Percentiles rank a stretch among this genome's conserved stretches.
Conservation (phyloP, 2,113 vertebrate species). For the Origma solitaria region DNA sequence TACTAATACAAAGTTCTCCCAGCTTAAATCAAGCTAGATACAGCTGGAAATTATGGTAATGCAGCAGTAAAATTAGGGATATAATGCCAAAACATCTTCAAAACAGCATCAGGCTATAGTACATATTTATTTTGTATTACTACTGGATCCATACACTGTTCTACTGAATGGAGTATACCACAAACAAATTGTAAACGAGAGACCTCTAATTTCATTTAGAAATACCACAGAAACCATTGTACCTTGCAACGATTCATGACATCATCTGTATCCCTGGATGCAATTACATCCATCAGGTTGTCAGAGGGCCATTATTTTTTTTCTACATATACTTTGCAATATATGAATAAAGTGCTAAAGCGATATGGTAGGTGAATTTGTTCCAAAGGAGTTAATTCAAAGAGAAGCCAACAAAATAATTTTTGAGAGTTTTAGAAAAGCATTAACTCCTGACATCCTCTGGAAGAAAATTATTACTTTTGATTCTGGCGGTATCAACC, state of each 20-base stretch:
- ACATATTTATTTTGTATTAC: neutral
- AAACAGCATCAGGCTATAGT: neutral
- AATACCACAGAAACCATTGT: constrained; percentile 29
- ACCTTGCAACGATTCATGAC: neutral
- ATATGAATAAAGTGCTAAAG: neutral
- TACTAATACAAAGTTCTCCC: neutral
- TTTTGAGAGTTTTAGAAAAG: neutral
- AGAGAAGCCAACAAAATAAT: neutral
- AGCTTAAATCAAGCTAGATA: neutral
- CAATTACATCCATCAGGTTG: neutral
- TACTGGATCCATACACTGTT: neutral
- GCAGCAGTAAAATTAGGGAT: neutral
- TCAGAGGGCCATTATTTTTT: neutral
- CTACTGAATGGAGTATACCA: neutral
- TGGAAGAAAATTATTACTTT: neutral
- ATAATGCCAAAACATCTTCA: neutral
- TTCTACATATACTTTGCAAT: neutral
- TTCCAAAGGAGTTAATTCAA: neutral
- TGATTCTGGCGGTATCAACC: neutral
- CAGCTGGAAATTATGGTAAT: neutral
- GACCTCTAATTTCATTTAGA: neutral
- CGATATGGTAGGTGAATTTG: neutral
- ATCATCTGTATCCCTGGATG: neutral
- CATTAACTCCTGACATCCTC: neutral
- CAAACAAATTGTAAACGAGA: constrained; percentile 11